Conservation (phyloP, 2,888 invertebrate species). For the Steinernema hermaphroditum region DNA sequence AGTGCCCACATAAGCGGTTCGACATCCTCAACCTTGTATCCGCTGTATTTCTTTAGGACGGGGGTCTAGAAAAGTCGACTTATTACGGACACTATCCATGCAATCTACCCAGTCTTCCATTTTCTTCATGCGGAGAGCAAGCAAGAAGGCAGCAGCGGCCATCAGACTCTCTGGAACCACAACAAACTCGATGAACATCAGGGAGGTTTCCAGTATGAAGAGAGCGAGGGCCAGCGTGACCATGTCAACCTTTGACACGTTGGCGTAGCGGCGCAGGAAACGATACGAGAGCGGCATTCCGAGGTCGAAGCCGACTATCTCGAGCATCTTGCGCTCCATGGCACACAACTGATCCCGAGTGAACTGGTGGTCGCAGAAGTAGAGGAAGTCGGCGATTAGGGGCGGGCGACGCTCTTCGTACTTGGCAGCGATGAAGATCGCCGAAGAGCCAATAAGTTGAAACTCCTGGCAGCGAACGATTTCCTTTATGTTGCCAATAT, state of each 20-base stretch:
- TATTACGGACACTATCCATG: no score
- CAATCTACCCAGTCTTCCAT: slow-evolving; percentile 43
- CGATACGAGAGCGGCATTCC: slow-evolving; percentile 95
- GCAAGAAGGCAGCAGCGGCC: slow-evolving; percentile 83
- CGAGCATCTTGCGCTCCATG: slow-evolving; percentile 87
- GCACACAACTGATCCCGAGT: slow-evolving; percentile 79
- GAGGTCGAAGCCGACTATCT: slow-evolving; percentile 83
- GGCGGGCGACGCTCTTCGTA: slow-evolving; percentile 95
- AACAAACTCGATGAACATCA: slow-evolving; percentile 86
- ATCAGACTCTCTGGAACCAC: slow-evolving; percentile 82
- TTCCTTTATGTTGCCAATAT: slow-evolving; percentile 74
- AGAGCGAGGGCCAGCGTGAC: slow-evolving; percentile 88
- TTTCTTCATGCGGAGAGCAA: slow-evolving; percentile 80
- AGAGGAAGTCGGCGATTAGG: slow-evolving; percentile 89
- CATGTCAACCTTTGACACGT: slow-evolving; percentile 74
- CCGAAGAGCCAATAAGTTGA: slow-evolving; percentile 69
- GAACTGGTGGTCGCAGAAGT: slow-evolving; percentile 95
- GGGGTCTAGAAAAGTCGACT: no score
- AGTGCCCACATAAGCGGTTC: slow-evolving; percentile 54
- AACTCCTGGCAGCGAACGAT: slow-evolving; percentile 69
- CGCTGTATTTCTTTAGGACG: slow-evolving; percentile 59
- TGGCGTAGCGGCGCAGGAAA: slow-evolving; percentile 88
- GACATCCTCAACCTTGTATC: slow-evolving; percentile 51
- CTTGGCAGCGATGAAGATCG: slow-evolving; percentile 90
- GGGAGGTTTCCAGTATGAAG: slow-evolving; percentile 86